These are phyloP conservation scores for Pinna nobilis DNA, from an alignment of 1,140 invertebrate genomes.

Conservation along the genomic window DNA sequence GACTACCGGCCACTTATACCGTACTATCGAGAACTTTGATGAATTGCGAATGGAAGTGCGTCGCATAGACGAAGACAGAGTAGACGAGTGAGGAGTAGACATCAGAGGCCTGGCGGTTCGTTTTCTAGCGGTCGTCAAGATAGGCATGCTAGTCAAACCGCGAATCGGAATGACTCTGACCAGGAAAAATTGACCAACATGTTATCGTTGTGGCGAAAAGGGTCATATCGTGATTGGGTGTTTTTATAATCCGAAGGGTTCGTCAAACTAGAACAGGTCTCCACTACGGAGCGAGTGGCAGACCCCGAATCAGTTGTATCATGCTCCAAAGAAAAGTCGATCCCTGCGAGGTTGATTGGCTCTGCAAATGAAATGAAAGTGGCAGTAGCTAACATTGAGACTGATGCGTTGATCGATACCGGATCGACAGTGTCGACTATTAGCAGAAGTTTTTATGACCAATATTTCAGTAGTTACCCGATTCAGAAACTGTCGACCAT, in stretches of 20 bases:
- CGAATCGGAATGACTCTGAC: neutral
- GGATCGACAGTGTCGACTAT: slow-evolving; percentile 17
- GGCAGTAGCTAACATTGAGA: neutral
- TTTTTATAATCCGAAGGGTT: slow-evolving; percentile 1
- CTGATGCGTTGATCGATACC: slow-evolving; percentile 6
- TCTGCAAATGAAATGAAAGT: slow-evolving; percentile 3
- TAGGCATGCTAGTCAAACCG: neutral
- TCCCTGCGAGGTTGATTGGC: slow-evolving; percentile 7
- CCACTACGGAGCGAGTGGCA: neutral
- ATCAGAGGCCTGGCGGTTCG: neutral
- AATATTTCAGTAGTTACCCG: neutral
- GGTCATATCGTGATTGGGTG: slow-evolving; percentile 26
- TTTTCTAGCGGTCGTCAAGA: neutral
- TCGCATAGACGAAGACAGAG: slow-evolving; percentile 15
- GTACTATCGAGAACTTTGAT: slow-evolving; percentile 23
- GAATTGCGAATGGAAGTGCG: slow-evolving; percentile 1
- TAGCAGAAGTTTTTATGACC: neutral
- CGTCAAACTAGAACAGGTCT: slow-evolving; percentile 28
- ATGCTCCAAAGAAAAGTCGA: neutral
- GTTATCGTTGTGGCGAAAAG: slow-evolving; percentile 16
- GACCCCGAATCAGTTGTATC: neutral
- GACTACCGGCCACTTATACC: slow-evolving; percentile 16
- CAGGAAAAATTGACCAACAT: neutral
- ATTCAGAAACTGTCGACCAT: neutral
- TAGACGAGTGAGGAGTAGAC: neutral